Evolutionary conservation across 1,140 invertebrate genomes (phyloP).

Genomic region (silkworm (Bombyx mori)): ASM3026992v2 NC_085121.1:7998501-7999000

Average conservation of each 20-base stretch:
- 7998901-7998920: constrained; percentile 15
- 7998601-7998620: background rate
- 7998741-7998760: too few relatives aligned
- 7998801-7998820: too few relatives aligned
- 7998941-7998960: constrained; percentile 14
- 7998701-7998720: too few relatives aligned
- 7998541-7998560: background rate
- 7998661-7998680: too few relatives aligned
- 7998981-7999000: constrained; percentile 40
- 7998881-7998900: constrained; percentile 30
- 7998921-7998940: constrained; percentile 15
- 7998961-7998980: constrained; percentile 51
- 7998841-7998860: background rate
- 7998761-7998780: too few relatives aligned
- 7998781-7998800: too few relatives aligned
- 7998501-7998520: too few relatives aligned
- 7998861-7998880: constrained; percentile 24
- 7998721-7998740: too few relatives aligned
- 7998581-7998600: background rate
- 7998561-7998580: background rate
- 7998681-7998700: too few relatives aligned
- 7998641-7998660: too few relatives aligned
- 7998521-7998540: background rate
- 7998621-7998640: too few relatives aligned
- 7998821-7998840: background rate